Percentiles rank a stretch among this genome's conserved stretches.
phyloP scores from a whole-genome alignment of 2,797 vertebrate species.

The Borostomias antarcticus region DNA sequence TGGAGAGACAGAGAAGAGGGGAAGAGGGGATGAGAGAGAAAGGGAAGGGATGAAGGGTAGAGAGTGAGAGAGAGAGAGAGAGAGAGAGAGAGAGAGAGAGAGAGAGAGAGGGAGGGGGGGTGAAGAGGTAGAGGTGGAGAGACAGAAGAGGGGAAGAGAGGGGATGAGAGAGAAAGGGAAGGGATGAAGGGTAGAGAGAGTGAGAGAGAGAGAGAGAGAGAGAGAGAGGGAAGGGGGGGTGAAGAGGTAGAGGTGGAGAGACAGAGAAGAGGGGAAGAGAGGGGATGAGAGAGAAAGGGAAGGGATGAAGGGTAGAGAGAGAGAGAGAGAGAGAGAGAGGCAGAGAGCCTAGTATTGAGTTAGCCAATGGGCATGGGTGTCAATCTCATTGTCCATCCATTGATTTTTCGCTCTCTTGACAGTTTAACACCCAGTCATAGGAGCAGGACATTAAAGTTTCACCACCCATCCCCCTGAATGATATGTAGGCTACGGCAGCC shows the following conservation, averaged over 20 bases:
- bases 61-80: conserved; percentile 13
- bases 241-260: conserved; percentile 21
- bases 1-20: conserved; percentile 21
- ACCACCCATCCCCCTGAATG: neutral
- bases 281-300: neutral
- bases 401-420: neutral
- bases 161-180: neutral
- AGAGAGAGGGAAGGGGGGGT: conserved; percentile 12
- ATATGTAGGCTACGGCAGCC: neutral
- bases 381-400: neutral
- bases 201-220: conserved; percentile 21
- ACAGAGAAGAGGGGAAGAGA: neutral
- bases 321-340: neutral
- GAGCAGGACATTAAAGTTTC: neutral
- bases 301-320: neutral
- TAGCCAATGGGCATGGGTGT: neutral
- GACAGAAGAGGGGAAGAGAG: neutral
- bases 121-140: neutral
- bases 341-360: neutral
- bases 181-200: neutral
- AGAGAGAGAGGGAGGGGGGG: neutral
- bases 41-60: too few relatives aligned
- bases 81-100: neutral
- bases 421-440: neutral
- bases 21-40: conserved; percentile 15